Conservation (phyloP, 2,888 invertebrate genomes). For the Idaea aversata region DNA sequence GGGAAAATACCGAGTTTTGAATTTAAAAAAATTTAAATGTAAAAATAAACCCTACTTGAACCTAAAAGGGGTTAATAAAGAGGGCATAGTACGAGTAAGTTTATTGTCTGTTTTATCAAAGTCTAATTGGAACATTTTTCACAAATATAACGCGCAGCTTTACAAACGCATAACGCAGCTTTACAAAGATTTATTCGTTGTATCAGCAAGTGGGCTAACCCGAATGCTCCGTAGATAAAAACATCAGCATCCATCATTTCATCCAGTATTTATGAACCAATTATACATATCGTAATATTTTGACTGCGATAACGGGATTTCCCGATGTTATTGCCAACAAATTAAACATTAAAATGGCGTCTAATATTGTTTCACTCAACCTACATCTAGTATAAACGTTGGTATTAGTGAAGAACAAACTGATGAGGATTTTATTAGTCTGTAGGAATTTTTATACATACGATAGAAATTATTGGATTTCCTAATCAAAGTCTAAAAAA, state of each 20-base stretch:
- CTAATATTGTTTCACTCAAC: conserved; percentile 3
- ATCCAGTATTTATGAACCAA: conserved; percentile 39
- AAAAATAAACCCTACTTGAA: too few species aligned
- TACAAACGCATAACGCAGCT: conserved; percentile 20
- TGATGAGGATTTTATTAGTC: background rate
- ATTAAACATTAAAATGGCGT: conserved; percentile 28
- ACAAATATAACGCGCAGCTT: conserved; percentile 8
- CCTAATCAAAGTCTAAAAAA: too few species aligned
- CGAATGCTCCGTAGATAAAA: conserved; percentile 40
- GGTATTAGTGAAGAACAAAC: background rate
- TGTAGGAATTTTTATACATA: too few species aligned
- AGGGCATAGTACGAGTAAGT: too few species aligned
- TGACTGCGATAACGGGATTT: conserved; percentile 37
- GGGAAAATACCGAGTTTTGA: too few species aligned
- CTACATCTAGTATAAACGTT: background rate
- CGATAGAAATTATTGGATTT: too few species aligned
- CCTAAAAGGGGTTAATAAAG: too few species aligned
- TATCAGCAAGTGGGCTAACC: conserved; percentile 56
- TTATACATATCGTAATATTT: conserved; percentile 29
- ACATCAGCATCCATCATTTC: conserved; percentile 45
- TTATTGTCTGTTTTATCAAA: too few species aligned
- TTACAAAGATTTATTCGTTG: conserved; percentile 44
- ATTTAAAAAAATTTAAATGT: too few species aligned
- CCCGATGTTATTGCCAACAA: conserved; percentile 27
- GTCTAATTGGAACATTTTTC: too few species aligned